phyloP scores from a whole-genome alignment of 2,113 vertebrate genomes.

The Nycticryphes semicollaris region DNA sequence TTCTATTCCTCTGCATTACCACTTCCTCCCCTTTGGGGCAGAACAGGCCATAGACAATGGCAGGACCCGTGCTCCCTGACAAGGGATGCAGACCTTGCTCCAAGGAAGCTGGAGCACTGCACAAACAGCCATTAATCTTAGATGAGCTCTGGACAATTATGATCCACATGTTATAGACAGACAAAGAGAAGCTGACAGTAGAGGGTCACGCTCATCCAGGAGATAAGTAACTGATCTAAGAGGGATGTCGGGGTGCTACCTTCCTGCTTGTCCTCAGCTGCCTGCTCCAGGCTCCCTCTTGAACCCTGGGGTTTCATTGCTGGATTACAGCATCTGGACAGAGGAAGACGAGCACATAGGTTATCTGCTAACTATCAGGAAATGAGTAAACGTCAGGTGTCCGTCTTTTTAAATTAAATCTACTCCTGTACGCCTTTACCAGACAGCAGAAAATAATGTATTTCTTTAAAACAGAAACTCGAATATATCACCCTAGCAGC shows the following conservation, averaged over 20 bases:
- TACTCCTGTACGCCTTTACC: not conserved
- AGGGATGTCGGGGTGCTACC: not conserved
- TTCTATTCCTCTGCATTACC: not conserved
- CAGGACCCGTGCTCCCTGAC: rapidly evolving
- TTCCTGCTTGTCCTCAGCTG: not conserved
- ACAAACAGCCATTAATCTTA: not conserved
- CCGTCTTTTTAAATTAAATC: not conserved
- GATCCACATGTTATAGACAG: not conserved
- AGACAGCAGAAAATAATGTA: constrained; percentile 26
- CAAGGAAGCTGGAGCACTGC: not conserved
- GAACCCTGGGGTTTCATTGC: not conserved
- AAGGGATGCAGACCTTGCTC: not conserved
- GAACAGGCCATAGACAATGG: not conserved
- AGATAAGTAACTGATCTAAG: not conserved
- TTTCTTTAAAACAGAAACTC: constrained; percentile 60
- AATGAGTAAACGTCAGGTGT: not conserved
- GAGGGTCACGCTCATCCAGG: not conserved
- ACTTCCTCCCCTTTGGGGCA: not conserved
- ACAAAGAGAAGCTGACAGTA: not conserved
- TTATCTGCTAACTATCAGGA: not conserved
- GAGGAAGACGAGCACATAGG: not conserved
- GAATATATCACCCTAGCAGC: constrained; percentile 47
- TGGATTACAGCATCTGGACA: not conserved
- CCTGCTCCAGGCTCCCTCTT: not conserved
- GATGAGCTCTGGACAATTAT: not conserved